phyloP scores from a whole-genome alignment of 2,113 vertebrate genomes.

The Phylloscopus whistleri region DNA sequence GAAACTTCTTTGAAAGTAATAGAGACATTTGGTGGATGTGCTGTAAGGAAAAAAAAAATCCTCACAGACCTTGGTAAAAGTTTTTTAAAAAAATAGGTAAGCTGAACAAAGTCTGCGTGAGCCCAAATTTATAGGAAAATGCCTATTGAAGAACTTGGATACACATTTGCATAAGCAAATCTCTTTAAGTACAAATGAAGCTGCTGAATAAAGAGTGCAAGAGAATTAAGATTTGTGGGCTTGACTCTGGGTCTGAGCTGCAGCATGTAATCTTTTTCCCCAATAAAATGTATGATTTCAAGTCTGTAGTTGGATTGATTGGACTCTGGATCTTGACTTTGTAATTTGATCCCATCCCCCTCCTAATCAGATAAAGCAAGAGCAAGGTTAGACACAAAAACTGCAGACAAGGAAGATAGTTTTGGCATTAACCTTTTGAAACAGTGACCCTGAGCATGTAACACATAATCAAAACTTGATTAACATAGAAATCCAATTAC shows the following conservation, averaged over 20 bases:
- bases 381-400: not conserved
- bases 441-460: not conserved
- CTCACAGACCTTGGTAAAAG: not conserved
- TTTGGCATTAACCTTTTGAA: constrained; percentile 9
- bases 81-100: not conserved
- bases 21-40: not conserved
- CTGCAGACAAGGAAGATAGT: not conserved
- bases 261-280: not conserved
- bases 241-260: not conserved
- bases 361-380: not conserved
- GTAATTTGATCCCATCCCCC: not conserved
- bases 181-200: not conserved
- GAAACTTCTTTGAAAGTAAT: not conserved
- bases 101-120: not conserved
- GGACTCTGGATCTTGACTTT: not conserved
- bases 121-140: not conserved
- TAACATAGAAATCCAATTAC: constrained; percentile 43
- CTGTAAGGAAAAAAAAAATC: not conserved
- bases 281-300: not conserved
- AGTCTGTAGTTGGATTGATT: not conserved
- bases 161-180: not conserved
- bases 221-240: not conserved
- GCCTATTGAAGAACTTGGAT: not conserved
- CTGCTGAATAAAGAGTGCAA: not conserved
- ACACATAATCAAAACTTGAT: constrained; percentile 26